Evolutionary conservation across 2,113 vertebrate genomes (phyloP), one percentile per base, ranked within the genome.

Genomic region (Sus scrofa): DNA sequence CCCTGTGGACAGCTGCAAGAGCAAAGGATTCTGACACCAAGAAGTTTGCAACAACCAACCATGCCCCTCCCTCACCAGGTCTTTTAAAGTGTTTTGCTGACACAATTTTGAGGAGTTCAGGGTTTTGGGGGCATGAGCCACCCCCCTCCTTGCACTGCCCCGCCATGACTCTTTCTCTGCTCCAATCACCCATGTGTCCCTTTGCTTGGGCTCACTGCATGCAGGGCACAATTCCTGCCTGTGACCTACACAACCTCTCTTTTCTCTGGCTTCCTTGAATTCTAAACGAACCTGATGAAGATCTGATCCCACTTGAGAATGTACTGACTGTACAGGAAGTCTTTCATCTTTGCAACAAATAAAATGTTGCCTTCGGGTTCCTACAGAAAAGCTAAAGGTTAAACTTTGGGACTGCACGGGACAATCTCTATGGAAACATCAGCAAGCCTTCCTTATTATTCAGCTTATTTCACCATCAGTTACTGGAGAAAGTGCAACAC

Each of bases 301-400:
- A 60, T 3, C 3, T 39, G 14, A 54, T 67, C 14, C 19, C 6
- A 2, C 70, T 14, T 34, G 26, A 56, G 39, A 75, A 65, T 2
- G 1, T 14, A 50, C 6, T 1, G 1, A 39, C 19, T 0, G 0
- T 3, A 9, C 0, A 54, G 1, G 10, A 71, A 5, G 6, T 24
- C 68, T 37, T 56, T 30, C 39, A 7, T 32, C 85, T 74, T 26
- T 32, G 6, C 70, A 56, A 26, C 15, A 30, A 54, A 65, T 13
- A 52, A 44, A 56, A 6, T 0, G 1, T 0, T n/a, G n/a, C 19
- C 1, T 63, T 39, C 13, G 3, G 13, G 22, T 8, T 90, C 88
- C 62, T 39, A 78, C 3, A 79, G 37, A 11, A 75, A 44, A 39
- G 34, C 52, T n/a, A 6, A 37, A 63, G 32, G 58, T 27, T 34